Evolutionary conservation across 1,140 invertebrate species (phyloP), one percentile per base, ranked within the genome.

Genomic region (Sycobia sp.): DNA sequence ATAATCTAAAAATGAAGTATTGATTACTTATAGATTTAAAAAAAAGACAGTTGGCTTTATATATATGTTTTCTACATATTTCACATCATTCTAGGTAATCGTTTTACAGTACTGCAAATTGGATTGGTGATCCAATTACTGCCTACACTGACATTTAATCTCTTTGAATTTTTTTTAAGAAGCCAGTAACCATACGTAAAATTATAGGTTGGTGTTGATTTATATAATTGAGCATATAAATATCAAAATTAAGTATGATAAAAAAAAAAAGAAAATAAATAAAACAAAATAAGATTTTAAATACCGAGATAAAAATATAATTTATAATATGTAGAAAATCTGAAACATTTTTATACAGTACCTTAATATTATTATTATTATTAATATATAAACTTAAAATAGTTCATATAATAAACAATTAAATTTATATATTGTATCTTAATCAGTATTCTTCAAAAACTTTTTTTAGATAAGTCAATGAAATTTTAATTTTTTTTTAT

Each of bases 81-180:
- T 62, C 44, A 62, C 60, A 57, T 49, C 11, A 67, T 63, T 67
- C 34, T 32, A 20, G 41, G n/a, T 53, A 65, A 59, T 54, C 18
- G n/a, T 47, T 64, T 65, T 65, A 47, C 20, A 29, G 65, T 72
- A 73, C 72, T 71, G 67, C 71, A 77, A 73, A 73, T 71, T 69
- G 68, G 72, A 73, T 73, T 69, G 68, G 27, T 59, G 51, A 72
- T 73, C 70, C 70, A 67, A 67, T 71, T 74, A 73, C 32, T 54
- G 8, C 22, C 23, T 51, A 34, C 18, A 41, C 27, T 13, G 36
- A 2, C 14, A 56, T 46, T 55, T 49, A 29, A 56, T 56, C 60
- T 62, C 29, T 20, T 25, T 38, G 8, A 62, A 56, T 56, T 41
- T 49, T 62, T 18, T 32, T 41, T 38, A 29, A 55, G 53, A 56